Evolutionary conservation across 2,113 vertebrate genomes (phyloP), one percentile per base, ranked within the genome.

Genomic region (Etia nguti): DNA sequence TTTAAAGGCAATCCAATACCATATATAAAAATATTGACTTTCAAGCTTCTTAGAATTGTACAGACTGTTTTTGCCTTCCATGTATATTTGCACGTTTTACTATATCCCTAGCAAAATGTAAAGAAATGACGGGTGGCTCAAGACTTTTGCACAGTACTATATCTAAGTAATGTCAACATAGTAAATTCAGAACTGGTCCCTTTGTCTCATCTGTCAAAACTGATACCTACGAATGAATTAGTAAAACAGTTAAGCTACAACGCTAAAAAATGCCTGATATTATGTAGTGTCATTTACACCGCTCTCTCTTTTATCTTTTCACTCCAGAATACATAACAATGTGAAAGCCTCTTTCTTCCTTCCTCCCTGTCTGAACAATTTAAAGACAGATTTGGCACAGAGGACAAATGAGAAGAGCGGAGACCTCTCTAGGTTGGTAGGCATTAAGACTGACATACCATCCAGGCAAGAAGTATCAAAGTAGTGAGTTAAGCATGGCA

Each of bases 401-500:
- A 81, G 59, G 38, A 50, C 57, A 84, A 41, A 46, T 85, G 81
- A 88, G 88, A 79, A 79, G 55, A 89, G 88, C 38, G 6, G 84
- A 89, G 68, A 80, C 85, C 31, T 89, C 77, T 89, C 85, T 75
- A 89, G 83, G 88, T 84, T 79, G 89, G 92, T 93, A 88, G 92
- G 90, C 91, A 92, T 81, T 75, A 91, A 92, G 85, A 54, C 83
- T 87, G 95, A 93, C 89, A 93, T 18, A 84, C 83, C 89, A 91
- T 86, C 91, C 75, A 60, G 90, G 85, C 88, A 90, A 81, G 82
- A 93, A 92, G 93, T 92, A 94, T 94, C 92, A 92, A 91, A 94
- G 89, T 87, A 91, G 92, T 86, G 93, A 93, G 93, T 94, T 92
- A 92, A 93, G 90, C 92, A 92, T 85, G 90, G 94, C 94, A 91